phyloP scores from a whole-genome alignment of 2,888 invertebrate genomes.

The Diabrotica balteata region DNA sequence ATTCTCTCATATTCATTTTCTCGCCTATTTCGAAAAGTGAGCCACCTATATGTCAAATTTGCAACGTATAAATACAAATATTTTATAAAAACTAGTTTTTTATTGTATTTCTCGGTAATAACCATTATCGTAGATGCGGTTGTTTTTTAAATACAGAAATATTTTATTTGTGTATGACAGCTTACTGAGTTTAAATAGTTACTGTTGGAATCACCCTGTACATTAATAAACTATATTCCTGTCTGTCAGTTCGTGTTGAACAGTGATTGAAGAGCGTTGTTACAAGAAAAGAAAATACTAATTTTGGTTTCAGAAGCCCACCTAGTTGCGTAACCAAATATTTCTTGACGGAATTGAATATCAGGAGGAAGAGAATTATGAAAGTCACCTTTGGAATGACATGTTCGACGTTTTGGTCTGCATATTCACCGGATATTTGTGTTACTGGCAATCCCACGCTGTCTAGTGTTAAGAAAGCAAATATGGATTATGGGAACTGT shows the following conservation, averaged over 20 bases:
- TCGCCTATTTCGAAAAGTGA: too few relatives aligned
- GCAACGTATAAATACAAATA: too few relatives aligned
- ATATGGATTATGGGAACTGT: too few relatives aligned
- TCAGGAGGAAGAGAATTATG: slow-evolving; percentile 5
- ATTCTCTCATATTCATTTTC: too few relatives aligned
- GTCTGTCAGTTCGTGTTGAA: not conserved
- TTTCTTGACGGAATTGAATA: slow-evolving; percentile 10
- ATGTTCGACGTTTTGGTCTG: slow-evolving; percentile 12
- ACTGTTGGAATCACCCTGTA: not conserved
- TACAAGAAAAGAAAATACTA: slow-evolving; percentile 1
- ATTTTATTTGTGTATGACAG: too few relatives aligned
- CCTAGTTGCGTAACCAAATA: slow-evolving; percentile 8
- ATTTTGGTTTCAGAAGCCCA: slow-evolving; percentile 14
- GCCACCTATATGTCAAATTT: too few relatives aligned
- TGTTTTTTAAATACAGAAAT: too few relatives aligned
- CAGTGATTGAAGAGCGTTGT: not conserved
- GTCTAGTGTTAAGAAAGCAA: not conserved
- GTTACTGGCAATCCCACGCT: slow-evolving; percentile 14
- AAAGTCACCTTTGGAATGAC: slow-evolving; percentile 18
- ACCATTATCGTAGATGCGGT: too few relatives aligned
- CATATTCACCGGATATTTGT: slow-evolving; percentile 10
- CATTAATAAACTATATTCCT: not conserved
- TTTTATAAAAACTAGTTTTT: too few relatives aligned
- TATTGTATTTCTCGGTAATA: too few relatives aligned
- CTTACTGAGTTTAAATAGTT: too few relatives aligned